A percentile compares a stretch with the other conserved stretches of the same genome.
phyloP scores from a whole-genome alignment of 2,888 invertebrate species.

The Callosobruchus maculatus region DNA sequence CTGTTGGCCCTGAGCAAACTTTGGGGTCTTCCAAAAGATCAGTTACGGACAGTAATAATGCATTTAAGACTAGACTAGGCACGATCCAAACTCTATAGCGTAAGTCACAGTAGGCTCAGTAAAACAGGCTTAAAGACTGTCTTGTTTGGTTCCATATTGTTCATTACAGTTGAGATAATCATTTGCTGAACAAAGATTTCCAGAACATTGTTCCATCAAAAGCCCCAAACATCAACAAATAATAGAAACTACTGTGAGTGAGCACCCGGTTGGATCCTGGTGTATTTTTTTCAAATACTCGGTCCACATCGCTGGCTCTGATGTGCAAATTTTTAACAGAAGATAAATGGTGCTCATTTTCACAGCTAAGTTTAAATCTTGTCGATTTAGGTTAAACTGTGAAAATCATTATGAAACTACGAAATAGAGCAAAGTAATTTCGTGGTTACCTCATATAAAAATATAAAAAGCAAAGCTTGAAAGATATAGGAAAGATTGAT shows the following conservation, averaged over 20 bases:
- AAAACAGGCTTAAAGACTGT: no score
- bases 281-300: conserved; percentile 47
- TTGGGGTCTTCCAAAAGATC: no score
- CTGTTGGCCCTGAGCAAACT: no score
- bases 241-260: conserved; percentile 5
- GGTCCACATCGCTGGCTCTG: conserved; percentile 43
- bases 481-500: conserved; percentile 9
- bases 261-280: conserved; percentile 42
- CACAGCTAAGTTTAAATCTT: conserved; percentile 1
- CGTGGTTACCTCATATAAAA: neutral
- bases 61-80: no score
- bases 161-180: no score
- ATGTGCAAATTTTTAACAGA: conserved; percentile 31
- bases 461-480: neutral
- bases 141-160: no score
- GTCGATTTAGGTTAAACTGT: neutral
- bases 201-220: no score
- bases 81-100: no score
- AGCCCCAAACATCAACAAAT: neutral
- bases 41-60: no score
- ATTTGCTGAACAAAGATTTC: no score
- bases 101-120: no score
- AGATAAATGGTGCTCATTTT: conserved; percentile 7
- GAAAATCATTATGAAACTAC: conserved; percentile 11
- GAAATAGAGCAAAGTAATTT: neutral